Evolutionary conservation across 2,888 invertebrate genomes (phyloP).

Genomic region (Deilephila porcellus): DNA sequence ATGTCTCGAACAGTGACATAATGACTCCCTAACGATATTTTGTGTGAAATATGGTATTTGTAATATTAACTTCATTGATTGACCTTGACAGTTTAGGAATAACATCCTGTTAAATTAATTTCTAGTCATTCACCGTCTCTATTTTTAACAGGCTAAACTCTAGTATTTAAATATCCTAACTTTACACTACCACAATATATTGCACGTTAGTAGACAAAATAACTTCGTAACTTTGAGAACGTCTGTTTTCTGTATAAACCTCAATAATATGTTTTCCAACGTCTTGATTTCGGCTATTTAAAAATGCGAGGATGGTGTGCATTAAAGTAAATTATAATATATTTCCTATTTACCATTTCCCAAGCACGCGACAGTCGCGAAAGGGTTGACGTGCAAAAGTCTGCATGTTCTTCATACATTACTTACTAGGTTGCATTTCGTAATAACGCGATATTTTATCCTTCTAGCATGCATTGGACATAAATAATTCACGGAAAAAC

Average conservation of each 20-base stretch:
- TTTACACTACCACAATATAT: too few species aligned
- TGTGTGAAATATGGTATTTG: background rate
- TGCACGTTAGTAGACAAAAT: too few species aligned
- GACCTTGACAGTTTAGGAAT: background rate
- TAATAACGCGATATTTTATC: background rate
- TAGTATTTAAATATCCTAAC: too few species aligned
- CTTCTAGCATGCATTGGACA: conserved; percentile 1
- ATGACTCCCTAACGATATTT: conserved; percentile 5
- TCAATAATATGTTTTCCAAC: too few species aligned
- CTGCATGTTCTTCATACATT: conserved; percentile 6
- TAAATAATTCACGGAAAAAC: background rate
- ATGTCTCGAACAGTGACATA: conserved; percentile 29
- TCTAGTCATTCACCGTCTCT: too few species aligned
- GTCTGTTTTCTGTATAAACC: too few species aligned
- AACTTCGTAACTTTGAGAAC: too few species aligned
- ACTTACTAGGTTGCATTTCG: background rate
- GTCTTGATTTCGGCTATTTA: too few species aligned
- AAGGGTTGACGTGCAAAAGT: conserved; percentile 1
- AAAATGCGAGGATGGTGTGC: too few species aligned
- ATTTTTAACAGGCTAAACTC: too few species aligned
- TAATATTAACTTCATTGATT: background rate
- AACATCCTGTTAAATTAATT: too few species aligned
- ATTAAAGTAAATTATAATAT: too few species aligned
- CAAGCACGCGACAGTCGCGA: conserved; percentile 5
- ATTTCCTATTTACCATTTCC: background rate